Evolutionary conservation across 1,140 invertebrate genomes (phyloP).

Genomic region (Brachionus sp.): DNA sequence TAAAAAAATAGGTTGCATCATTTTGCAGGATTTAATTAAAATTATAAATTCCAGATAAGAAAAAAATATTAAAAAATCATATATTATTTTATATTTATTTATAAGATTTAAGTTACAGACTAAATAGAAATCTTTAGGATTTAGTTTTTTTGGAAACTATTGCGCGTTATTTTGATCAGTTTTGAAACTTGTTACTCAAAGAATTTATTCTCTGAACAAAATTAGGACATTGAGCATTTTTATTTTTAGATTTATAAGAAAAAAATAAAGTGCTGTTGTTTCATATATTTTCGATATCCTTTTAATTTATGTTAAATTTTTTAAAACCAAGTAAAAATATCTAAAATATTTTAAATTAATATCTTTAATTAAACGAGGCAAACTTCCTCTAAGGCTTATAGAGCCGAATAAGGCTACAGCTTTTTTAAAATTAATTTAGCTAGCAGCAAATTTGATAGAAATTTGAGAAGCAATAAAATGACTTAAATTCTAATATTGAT

Average conservation of each 20-base stretch:
- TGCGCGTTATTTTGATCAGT: too few relatives aligned
- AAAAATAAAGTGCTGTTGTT: too few relatives aligned
- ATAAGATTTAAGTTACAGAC: background rate
- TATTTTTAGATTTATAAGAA: too few relatives aligned
- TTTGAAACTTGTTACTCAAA: too few relatives aligned
- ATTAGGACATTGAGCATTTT: too few relatives aligned
- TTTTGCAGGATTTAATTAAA: background rate
- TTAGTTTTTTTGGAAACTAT: too few relatives aligned
- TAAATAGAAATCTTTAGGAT: too few relatives aligned
- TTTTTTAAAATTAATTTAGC: background rate
- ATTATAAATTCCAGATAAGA: background rate
- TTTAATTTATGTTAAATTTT: background rate
- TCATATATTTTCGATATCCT: background rate
- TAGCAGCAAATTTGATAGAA: background rate
- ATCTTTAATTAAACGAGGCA: background rate
- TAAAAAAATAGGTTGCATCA: background rate
- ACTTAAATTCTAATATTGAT: background rate
- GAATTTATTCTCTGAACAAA: too few relatives aligned
- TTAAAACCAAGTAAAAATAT: background rate
- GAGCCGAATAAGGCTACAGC: background rate
- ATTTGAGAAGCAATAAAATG: background rate
- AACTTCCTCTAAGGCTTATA: background rate
- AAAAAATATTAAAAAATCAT: background rate
- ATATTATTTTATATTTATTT: background rate
- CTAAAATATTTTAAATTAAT: background rate